Evolutionary conservation across 2,797 vertebrate genomes (phyloP).

Genomic region (Crocidura indochinensis): DNA sequence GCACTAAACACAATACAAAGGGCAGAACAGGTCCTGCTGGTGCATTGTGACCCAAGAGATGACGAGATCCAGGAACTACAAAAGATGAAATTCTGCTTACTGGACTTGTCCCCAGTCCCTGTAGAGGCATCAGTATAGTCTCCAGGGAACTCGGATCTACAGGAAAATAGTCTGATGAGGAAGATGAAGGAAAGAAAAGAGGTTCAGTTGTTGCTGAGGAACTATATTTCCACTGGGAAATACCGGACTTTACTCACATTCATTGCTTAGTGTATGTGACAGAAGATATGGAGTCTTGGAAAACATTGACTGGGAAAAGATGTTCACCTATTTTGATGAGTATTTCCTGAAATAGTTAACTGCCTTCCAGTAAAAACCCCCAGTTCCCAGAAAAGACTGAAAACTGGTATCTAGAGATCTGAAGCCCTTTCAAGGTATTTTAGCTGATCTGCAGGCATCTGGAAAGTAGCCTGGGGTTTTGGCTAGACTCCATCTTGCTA

Average conservation of each 20-base stretch:
- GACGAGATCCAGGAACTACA: constrained; percentile 94
- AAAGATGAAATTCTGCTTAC: constrained; percentile 95
- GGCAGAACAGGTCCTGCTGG: constrained; percentile 92
- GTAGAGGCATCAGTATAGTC: neutral
- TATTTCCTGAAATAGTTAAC: constrained; percentile 60
- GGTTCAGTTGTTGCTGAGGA: neutral
- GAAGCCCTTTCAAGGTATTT: constrained; percentile 42
- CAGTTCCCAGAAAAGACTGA: constrained; percentile 57
- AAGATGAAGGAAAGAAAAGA: neutral
- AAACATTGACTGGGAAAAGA: neutral
- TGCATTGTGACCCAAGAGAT: constrained; percentile 92
- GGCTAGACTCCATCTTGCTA: constrained; percentile 65
- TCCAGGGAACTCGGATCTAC: neutral
- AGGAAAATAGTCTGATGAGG: neutral
- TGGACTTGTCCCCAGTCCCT: constrained; percentile 78
- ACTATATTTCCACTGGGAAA: neutral
- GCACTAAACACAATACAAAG: constrained; percentile 92
- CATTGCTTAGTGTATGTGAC: neutral
- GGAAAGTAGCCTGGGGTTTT: constrained; percentile 57
- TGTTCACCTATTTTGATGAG: neutral
- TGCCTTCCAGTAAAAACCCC: constrained; percentile 45
- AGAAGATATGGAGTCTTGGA: neutral
- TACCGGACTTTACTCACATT: neutral
- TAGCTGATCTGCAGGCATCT: constrained; percentile 62
- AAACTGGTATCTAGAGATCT: constrained; percentile 59